These are phyloP conservation scores for Leptocoma aspasia DNA, from an alignment of 2,113 vertebrate species.

Conservation along the genomic window DNA sequence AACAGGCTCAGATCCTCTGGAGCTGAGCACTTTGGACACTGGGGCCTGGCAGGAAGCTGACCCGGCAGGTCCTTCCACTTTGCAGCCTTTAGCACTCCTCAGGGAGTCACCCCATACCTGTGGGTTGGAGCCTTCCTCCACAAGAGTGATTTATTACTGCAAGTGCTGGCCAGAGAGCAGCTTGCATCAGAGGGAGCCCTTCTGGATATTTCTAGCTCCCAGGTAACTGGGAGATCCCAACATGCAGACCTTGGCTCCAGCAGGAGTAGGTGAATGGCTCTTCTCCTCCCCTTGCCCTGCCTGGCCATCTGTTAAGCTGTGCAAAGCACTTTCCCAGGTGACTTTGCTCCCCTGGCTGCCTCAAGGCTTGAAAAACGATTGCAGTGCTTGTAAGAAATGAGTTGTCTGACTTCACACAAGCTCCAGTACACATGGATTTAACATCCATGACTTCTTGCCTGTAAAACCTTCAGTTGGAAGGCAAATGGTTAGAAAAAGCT, in stretches of 20 bases:
- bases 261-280: not conserved
- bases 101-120: not conserved
- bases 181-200: not conserved
- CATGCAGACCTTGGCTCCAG: not conserved
- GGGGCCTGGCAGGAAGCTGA: not conserved
- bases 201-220: not conserved
- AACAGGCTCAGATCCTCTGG: rapidly evolving
- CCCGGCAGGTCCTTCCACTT: slow-evolving; percentile 27
- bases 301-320: not conserved
- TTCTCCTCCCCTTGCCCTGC: not conserved
- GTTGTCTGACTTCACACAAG: not conserved
- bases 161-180: not conserved
- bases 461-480: not conserved
- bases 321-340: not conserved
- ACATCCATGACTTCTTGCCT: not conserved
- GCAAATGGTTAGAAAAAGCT: not conserved
- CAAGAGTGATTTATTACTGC: not conserved
- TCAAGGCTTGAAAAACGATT: not conserved
- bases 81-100: not conserved
- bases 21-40: not conserved
- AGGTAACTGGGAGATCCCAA: not conserved
- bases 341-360: not conserved
- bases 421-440: not conserved
- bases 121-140: not conserved
- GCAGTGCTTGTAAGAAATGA: not conserved